Evolutionary conservation across 2,797 vertebrate genomes (phyloP).

Genomic region (Apogon talboti): DNA sequence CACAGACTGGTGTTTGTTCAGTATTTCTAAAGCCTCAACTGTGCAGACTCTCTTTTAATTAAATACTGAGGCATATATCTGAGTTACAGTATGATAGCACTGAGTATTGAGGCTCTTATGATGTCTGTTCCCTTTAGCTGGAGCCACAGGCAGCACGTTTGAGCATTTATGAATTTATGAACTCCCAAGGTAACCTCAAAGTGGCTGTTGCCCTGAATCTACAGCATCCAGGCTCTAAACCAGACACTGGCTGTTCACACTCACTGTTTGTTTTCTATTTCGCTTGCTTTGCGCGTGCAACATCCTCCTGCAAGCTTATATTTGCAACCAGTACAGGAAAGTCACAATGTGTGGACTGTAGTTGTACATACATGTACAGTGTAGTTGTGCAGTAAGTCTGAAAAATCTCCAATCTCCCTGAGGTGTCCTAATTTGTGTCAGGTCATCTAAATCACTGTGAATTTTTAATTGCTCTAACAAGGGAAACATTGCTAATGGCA

Average conservation of each 20-base stretch:
- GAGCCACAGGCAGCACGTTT: constrained; percentile 29
- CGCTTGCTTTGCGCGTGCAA: neutral
- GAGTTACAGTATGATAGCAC: constrained; percentile 13
- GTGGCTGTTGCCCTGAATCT: constrained; percentile 56
- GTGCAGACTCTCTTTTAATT: constrained; percentile 2
- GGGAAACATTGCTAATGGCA: constrained; percentile 4
- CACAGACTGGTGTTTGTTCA: neutral
- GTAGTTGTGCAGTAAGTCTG: constrained; percentile 15
- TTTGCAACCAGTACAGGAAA: neutral
- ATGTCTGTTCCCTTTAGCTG: constrained; percentile 10
- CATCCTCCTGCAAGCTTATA: neutral
- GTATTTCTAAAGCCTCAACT: constrained; percentile 5
- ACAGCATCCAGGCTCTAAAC: constrained; percentile 9
- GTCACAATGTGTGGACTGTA: constrained; percentile 18
- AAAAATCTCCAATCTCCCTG: constrained; percentile 20
- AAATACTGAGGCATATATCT: constrained; percentile 28
- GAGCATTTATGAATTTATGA: constrained; percentile 28
- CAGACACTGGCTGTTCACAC: constrained; percentile 15
- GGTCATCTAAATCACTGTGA: constrained; percentile 36
- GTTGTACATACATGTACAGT: constrained; percentile 29
- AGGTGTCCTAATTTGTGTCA: constrained; percentile 34
- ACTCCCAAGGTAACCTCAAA: constrained; percentile 43
- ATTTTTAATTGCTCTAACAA: constrained; percentile 44
- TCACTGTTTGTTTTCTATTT: constrained; percentile 25
- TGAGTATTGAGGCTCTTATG: constrained; percentile 8